phyloP scores from a whole-genome alignment of 2,797 vertebrate genomes.

The Zenarchopterus dispar region DNA sequence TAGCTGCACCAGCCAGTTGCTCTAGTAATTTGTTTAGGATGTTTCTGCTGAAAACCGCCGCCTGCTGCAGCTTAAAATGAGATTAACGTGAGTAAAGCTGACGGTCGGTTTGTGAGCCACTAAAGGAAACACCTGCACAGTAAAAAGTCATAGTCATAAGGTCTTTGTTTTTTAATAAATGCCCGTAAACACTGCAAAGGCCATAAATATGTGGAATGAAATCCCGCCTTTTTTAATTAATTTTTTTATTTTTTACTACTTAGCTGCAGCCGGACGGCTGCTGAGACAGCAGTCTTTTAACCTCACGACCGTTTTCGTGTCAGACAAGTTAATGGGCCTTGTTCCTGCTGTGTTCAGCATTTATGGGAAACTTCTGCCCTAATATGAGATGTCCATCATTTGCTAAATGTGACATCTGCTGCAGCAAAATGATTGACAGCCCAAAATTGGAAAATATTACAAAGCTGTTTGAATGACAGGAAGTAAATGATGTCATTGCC shows the following conservation, averaged over 20 bases:
- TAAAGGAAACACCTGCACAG: no score
- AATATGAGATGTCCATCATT: constrained; percentile 57
- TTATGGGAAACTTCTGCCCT: constrained; percentile 14
- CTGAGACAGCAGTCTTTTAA: constrained; percentile 11
- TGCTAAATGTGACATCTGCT: constrained; percentile 42
- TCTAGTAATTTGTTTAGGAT: no score
- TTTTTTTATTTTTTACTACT: no score
- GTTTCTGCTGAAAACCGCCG: no score
- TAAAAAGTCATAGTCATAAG: no score
- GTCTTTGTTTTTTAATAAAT: neutral
- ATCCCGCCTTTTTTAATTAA: neutral
- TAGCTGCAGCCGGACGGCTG: neutral
- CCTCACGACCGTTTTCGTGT: constrained; percentile 5
- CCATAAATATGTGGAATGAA: neutral
- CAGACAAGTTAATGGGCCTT: constrained; percentile 38
- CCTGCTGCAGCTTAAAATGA: no score
- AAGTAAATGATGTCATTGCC: constrained; percentile 44
- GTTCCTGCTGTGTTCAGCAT: constrained; percentile 29
- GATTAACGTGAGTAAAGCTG: no score
- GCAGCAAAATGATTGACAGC: constrained; percentile 62
- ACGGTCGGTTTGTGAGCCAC: no score
- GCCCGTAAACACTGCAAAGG: no score
- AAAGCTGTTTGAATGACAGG: constrained; percentile 61
- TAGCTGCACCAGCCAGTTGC: no score
- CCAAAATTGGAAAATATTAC: constrained; percentile 58